Evolutionary conservation across 1,140 invertebrate species (phyloP).

Genomic region (Macrotrachela quadricornifera): DNA sequence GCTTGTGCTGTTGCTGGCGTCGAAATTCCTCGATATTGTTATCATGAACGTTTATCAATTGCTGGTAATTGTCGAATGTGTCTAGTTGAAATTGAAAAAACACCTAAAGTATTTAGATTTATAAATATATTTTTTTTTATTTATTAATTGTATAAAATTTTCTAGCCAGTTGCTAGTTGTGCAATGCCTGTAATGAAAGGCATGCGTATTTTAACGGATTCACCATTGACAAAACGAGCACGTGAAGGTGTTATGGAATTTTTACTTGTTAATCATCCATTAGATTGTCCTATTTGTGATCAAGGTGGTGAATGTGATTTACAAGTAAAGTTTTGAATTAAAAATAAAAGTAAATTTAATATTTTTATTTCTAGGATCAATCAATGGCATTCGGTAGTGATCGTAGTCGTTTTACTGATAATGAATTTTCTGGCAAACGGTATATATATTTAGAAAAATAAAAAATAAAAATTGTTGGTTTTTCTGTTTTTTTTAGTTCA

Average conservation of each 20-base stretch:
- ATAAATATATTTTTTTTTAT: slow-evolving; percentile 29
- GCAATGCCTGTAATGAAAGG: slow-evolving; percentile 33
- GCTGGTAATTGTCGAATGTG: slow-evolving; percentile 95
- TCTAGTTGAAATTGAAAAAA: slow-evolving; percentile 92
- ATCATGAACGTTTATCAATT: slow-evolving; percentile 86
- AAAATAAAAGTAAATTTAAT: neutral
- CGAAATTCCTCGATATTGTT: slow-evolving; percentile 97
- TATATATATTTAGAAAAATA: neutral
- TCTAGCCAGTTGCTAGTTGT: slow-evolving; percentile 38
- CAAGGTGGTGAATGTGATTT: slow-evolving; percentile 13
- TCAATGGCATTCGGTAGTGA: slow-evolving; percentile 98
- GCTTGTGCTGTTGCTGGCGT: slow-evolving; percentile 82
- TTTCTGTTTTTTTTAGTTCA: neutral
- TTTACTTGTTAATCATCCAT: slow-evolving; percentile 12
- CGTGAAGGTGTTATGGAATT: slow-evolving; percentile 13
- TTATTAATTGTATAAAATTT: slow-evolving; percentile 27
- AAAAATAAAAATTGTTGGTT: neutral
- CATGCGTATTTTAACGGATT: slow-evolving; percentile 83
- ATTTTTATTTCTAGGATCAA: slow-evolving; percentile 49
- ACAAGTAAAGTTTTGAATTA: too few relatives aligned
- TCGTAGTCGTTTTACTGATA: slow-evolving; percentile 74
- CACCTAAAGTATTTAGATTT: slow-evolving; percentile 44
- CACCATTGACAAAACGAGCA: neutral
- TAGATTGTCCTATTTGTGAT: slow-evolving; percentile 14
- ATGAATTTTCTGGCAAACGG: slow-evolving; percentile 70